Conservation (phyloP, 2,888 invertebrate species). For the Sinopyrophorus schimmeli region DNA sequence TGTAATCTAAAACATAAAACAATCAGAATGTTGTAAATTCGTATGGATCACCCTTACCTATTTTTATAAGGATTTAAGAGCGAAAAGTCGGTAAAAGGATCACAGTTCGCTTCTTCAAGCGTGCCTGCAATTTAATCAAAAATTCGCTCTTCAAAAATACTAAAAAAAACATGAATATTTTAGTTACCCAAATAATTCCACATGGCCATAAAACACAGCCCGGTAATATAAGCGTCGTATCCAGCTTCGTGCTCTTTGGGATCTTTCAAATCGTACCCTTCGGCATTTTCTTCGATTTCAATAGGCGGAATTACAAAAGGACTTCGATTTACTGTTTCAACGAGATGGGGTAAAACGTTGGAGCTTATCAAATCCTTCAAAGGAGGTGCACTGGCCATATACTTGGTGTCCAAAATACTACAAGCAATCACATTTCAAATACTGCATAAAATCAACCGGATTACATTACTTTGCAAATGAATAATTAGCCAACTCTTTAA, state of each 20-base stretch:
- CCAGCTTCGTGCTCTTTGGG: slow-evolving; percentile 80
- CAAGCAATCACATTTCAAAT: too few species aligned
- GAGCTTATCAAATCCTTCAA: slow-evolving; percentile 71
- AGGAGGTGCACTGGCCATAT: slow-evolving; percentile 70
- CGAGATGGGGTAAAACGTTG: slow-evolving; percentile 65
- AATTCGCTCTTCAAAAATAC: not conserved
- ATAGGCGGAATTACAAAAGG: slow-evolving; percentile 69
- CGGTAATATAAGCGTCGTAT: slow-evolving; percentile 84
- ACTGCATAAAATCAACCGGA: too few species aligned
- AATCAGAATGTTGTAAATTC: slow-evolving; percentile 14
- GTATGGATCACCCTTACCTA: slow-evolving; percentile 5
- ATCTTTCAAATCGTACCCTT: slow-evolving; percentile 60
- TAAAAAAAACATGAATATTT: not conserved
- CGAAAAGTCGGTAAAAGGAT: slow-evolving; percentile 5
- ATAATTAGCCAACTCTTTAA: slow-evolving; percentile 72
- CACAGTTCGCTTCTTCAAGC: not conserved
- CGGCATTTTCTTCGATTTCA: slow-evolving; percentile 55
- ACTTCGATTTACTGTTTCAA: slow-evolving; percentile 61
- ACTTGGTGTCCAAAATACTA: slow-evolving; percentile 80
- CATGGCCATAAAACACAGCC: slow-evolving; percentile 74
- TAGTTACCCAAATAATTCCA: slow-evolving; percentile 62
- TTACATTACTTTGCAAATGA: slow-evolving; percentile 79
- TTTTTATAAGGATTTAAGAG: slow-evolving; percentile 20
- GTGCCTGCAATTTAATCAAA: slow-evolving; percentile 6
- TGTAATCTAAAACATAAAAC: slow-evolving; percentile 52